phyloP scores from a whole-genome alignment of 2,888 invertebrate species.

The Eucriotettix oculatus region DNA sequence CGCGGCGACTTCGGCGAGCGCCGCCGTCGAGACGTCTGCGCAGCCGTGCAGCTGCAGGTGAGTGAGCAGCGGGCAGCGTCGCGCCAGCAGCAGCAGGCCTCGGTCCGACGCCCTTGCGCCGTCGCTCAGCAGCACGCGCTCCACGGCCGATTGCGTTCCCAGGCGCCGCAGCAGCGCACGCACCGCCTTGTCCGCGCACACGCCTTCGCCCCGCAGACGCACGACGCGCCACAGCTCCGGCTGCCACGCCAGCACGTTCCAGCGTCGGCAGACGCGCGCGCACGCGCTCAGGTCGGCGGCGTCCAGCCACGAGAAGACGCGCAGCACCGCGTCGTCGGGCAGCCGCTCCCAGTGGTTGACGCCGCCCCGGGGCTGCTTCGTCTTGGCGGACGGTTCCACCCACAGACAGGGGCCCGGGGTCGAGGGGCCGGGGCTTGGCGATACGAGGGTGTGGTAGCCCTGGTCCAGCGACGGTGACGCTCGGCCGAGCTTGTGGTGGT shows the following conservation, averaged over 20 bases:
- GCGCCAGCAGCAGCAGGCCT: conserved; percentile 56
- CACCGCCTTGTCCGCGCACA: conserved; percentile 48
- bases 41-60: conserved; percentile 66
- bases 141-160: conserved; percentile 48
- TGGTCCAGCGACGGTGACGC: conserved; percentile 57
- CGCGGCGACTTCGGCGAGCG: conserved; percentile 60
- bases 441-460: conserved; percentile 63
- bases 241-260: conserved; percentile 63
- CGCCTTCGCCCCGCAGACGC: conserved; percentile 38
- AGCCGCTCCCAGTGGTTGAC: conserved; percentile 32
- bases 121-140: conserved; percentile 46
- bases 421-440: conserved; percentile 33
- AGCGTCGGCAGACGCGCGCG: conserved; percentile 57
- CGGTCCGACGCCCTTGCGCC: conserved; percentile 59
- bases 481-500: conserved; percentile 21
- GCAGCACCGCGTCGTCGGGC: conserved; percentile 48
- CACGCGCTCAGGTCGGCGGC: conserved; percentile 56
- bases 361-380: conserved; percentile 3
- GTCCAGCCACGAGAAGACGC: conserved; percentile 51
- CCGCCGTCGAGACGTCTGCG: conserved; percentile 54
- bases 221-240: conserved; percentile 58
- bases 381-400: not conserved
- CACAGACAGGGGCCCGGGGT: conserved; percentile 22
- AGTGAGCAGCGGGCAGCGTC: conserved; percentile 65
- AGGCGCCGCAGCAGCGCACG: conserved; percentile 45